phyloP scores from a whole-genome alignment of 2,113 vertebrate genomes.

The Triplophysa dalaica region DNA sequence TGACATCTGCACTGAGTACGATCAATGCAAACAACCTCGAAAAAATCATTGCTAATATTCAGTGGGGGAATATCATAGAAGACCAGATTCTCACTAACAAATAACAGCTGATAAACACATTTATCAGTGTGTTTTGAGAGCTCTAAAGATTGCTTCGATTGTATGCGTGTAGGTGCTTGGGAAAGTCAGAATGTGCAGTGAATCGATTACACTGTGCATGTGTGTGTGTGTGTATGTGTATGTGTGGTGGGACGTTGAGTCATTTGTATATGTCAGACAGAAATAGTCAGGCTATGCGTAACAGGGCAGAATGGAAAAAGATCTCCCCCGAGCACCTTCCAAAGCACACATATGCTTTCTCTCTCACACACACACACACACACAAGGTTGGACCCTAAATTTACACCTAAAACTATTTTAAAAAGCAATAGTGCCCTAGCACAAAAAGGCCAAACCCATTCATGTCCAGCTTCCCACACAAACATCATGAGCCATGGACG shows the following conservation, averaged over 20 bases:
- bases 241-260: slow-evolving; percentile 10
- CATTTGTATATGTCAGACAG: slow-evolving; percentile 38
- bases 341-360: background rate
- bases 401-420: background rate
- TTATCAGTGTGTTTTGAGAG: background rate
- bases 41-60: background rate
- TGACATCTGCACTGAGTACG: too few species aligned
- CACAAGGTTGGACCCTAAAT: background rate
- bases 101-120: background rate
- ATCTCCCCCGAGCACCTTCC: slow-evolving; percentile 12
- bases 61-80: too few species aligned
- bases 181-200: background rate
- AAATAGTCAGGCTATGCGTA: slow-evolving; percentile 38
- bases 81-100: background rate
- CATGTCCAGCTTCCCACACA: background rate
- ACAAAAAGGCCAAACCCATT: background rate
- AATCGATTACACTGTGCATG: background rate
- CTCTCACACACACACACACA: background rate
- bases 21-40: too few species aligned
- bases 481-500: background rate
- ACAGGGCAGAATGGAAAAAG: slow-evolving; percentile 38
- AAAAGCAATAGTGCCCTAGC: background rate
- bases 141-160: background rate
- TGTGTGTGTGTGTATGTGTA: background rate
- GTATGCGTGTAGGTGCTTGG: background rate